phyloP scores from a whole-genome alignment of 2,113 vertebrate genomes.

The Anarrhichthys ocellatus region DNA sequence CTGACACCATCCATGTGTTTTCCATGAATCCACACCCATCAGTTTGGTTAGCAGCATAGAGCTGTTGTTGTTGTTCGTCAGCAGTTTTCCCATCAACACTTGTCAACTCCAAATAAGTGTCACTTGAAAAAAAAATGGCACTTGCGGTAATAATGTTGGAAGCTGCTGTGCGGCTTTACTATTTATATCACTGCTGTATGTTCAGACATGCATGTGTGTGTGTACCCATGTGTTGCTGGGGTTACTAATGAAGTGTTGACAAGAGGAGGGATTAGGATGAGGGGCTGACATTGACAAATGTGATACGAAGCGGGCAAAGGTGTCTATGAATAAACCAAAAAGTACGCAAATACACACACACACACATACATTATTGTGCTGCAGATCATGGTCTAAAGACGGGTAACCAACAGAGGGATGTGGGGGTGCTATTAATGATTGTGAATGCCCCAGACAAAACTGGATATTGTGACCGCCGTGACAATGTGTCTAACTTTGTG shows the following conservation, averaged over 20 bases:
- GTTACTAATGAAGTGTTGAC: slow-evolving; percentile 84
- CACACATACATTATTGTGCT: not conserved
- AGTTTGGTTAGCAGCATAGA: not conserved
- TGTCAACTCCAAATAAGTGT: slow-evolving; percentile 28
- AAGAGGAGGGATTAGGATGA: slow-evolving; percentile 74
- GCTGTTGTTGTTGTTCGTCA: slow-evolving; percentile 20
- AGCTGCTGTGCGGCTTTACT: slow-evolving; percentile 6
- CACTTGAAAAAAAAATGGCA: slow-evolving; percentile 4
- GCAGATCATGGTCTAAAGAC: slow-evolving; percentile 2
- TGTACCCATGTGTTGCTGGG: slow-evolving; percentile 45
- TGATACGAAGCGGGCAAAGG: slow-evolving; percentile 77
- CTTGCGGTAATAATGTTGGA: slow-evolving; percentile 9
- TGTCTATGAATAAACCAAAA: slow-evolving; percentile 81
- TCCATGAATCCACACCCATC: not conserved
- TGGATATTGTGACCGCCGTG: not conserved
- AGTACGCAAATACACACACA: slow-evolving; percentile 20
- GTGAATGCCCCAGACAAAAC: not conserved
- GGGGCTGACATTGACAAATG: slow-evolving; percentile 80
- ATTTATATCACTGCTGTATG: slow-evolving; percentile 34
- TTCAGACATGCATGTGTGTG: not conserved
- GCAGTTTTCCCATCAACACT: slow-evolving; percentile 24
- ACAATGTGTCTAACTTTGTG: not conserved
- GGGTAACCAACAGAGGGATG: not conserved
- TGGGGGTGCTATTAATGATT: not conserved
- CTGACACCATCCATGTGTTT: slow-evolving; percentile 6